These are phyloP conservation scores for Brachymystax lenok DNA, from an alignment of 2,797 vertebrate species.

Conservation along the genomic window DNA sequence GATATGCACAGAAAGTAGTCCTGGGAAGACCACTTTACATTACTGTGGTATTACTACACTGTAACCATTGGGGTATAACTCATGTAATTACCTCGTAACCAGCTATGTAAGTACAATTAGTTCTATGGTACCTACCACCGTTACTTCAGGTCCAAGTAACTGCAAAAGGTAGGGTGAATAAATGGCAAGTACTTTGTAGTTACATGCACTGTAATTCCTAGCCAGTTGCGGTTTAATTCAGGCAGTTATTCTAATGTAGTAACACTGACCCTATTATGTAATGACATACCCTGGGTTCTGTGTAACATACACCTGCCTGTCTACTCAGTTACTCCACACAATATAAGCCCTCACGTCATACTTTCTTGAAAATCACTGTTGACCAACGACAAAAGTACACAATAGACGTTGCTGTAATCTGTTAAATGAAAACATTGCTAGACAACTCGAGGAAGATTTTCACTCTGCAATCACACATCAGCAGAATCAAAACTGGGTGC, in stretches of 20 bases:
- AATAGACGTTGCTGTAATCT: not conserved
- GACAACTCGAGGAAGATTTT: not conserved
- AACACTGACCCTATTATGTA: not conserved
- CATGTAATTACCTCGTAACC: conserved; percentile 59
- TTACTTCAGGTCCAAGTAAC: conserved; percentile 52
- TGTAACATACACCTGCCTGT: not conserved
- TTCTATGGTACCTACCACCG: conserved; percentile 56
- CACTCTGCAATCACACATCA: not conserved
- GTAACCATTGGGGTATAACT: not conserved
- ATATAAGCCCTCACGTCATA: not conserved
- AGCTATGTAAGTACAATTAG: conserved; percentile 60
- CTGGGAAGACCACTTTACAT: conserved; percentile 34
- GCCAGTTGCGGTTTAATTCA: conserved; percentile 42
- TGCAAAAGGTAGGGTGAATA: conserved; percentile 44
- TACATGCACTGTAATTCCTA: conserved; percentile 71
- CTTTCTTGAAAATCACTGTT: not conserved
- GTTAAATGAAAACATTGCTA: not conserved
- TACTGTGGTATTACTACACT: not conserved
- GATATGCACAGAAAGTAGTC: conserved; percentile 36
- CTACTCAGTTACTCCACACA: not conserved
- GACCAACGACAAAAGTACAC: not conserved
- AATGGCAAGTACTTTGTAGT: conserved; percentile 60
- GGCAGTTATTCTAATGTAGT: not conserved
- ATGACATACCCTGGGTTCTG: not conserved
- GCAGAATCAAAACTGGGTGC: not conserved